Evolutionary conservation across 2,797 vertebrate genomes (phyloP), one percentile per base, ranked within the genome.

Genomic region (Anguilla megastoma): DNA sequence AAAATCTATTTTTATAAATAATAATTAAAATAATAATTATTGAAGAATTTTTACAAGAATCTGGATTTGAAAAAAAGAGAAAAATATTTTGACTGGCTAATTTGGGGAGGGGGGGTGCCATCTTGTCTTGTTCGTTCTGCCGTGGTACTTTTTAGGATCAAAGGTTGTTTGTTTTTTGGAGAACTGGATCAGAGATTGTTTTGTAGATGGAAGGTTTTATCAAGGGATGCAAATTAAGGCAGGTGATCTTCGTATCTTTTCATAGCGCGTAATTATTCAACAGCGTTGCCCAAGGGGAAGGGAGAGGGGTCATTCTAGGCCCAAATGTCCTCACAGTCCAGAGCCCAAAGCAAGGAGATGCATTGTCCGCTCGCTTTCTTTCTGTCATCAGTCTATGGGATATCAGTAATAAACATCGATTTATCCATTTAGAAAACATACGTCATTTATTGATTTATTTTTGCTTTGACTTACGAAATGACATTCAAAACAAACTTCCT

Each of bases 1-100:
- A 99, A 98, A 97, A 99, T 99, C 98, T 99, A 99, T 99, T 99
- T 99, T 99, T 99, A 99, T 99, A 99, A 99, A 98, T 98, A 98
- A 96, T 96, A 91, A 97, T 96, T 96, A 96, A 96, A 96, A 96
- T 94, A 96, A 96, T 94, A 95, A 97, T 94, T 97, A 97, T 96
- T 99, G 98, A 99, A 98, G 98, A 99, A 99, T 99, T 99, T 99
- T 99, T 99, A 99, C 98, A 98, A 98, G 98, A 99, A 99, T 99
- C 98, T 99, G 98, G 98, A 99, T 99, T 99, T 99, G 98, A 99
- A 98, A 99, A 97, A 97, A 96, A 96, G 95, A 96, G 98, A 97
- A 97, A 98, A 99, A 99, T 99, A 99, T 99, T 99, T 99, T 99
- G 98, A 99, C 98, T 99, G 98, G 98, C 98, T 98, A 98, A 99